Base-by-base conservation (phyloP, 2,797 vertebrate species). In the Babyrousa celebensis region DNA sequence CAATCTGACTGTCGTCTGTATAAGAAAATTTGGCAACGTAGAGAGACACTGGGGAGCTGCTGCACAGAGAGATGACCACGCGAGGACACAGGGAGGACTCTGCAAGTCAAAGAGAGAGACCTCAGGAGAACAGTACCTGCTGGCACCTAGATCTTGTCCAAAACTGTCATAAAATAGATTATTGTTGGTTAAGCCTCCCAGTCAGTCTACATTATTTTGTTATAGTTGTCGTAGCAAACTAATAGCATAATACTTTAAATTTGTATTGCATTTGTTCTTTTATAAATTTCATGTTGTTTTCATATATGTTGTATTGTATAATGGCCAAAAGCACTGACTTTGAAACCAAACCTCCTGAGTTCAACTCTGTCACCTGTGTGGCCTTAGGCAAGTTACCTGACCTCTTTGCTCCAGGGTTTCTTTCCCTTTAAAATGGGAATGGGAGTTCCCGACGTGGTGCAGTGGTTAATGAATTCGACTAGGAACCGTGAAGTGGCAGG, bases 61-160 rank as follows among this genome's bases (percentile, higher is more conserved):
- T 0, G 1, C 14, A 43, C 6, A 4, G 25, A 54, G 12, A 21
- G 90, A 88, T 43, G 23, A 56, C 32, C 1, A 5, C 0, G 0
- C n/a, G 27, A 11, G 11, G 52, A 20, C 9, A 15, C 8, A 23
- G 23, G 63, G 27, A 62, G 14, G n/a, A 23, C 6, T 74, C 9
- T 60, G 15, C 23, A 29, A 67, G 5, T 2, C 18, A 75, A 27
- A 11, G 36, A 91, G 11, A 54, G n/a, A 84, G 16, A 4, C 9
- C 25, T 70, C 67, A 48, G 56, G 52, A 85, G 72, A 96, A 20
- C 2, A 3, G 1, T 18, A 9, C 40, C n/a, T 63, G 52, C 6
- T 8, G 29, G 4, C 6, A 74, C 17, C 18, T 90, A 62, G 11
- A 70, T 29, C 18, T 60, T 75, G 9, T 56, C 91, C 68, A 65